A percentile compares a stretch with the other conserved stretches of the same genome.
Evolutionary conservation across 1,140 invertebrate genomes (phyloP).

Genomic region (Scaptomyza montana): DNA sequence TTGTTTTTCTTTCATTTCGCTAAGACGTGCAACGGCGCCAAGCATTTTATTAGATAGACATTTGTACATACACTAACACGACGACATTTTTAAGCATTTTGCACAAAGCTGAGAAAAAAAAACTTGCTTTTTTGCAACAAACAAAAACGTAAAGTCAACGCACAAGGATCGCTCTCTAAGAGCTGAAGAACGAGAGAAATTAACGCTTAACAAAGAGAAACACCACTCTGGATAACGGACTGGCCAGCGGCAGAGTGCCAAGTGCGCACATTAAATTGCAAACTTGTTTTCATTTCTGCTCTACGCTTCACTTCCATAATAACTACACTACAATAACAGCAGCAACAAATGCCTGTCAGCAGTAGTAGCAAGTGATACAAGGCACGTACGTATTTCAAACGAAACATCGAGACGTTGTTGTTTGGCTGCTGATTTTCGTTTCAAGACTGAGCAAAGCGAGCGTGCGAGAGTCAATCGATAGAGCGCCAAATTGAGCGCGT

Average conservation of each 20-base stretch:
- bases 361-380: conserved; percentile 65
- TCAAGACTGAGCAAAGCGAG: conserved; percentile 31
- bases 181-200: conserved; percentile 16
- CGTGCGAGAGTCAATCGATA: conserved; percentile 30
- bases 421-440: conserved; percentile 35
- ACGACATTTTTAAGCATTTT: conserved; percentile 16
- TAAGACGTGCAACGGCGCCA: conserved; percentile 65
- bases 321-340: conserved; percentile 40
- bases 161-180: conserved; percentile 29
- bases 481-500: conserved; percentile 32
- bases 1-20: conserved; percentile 60
- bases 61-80: conserved; percentile 39
- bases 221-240: conserved; percentile 46
- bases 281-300: conserved; percentile 78
- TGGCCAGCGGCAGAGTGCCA: conserved; percentile 61
- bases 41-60: conserved; percentile 49
- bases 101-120: conserved; percentile 26
- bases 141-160: conserved; percentile 27
- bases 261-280: conserved; percentile 81
- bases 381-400: conserved; percentile 68
- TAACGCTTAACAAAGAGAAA: conserved; percentile 43
- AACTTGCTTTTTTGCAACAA: conserved; percentile 16
- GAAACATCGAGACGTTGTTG: conserved; percentile 55
- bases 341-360: conserved; percentile 29
- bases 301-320: conserved; percentile 60